A percentile compares a stretch with the other conserved stretches of the same genome.
These are phyloP conservation scores for Drosophila micromelanica DNA, from an alignment of 1,140 invertebrate species.

Conservation along the genomic window DNA sequence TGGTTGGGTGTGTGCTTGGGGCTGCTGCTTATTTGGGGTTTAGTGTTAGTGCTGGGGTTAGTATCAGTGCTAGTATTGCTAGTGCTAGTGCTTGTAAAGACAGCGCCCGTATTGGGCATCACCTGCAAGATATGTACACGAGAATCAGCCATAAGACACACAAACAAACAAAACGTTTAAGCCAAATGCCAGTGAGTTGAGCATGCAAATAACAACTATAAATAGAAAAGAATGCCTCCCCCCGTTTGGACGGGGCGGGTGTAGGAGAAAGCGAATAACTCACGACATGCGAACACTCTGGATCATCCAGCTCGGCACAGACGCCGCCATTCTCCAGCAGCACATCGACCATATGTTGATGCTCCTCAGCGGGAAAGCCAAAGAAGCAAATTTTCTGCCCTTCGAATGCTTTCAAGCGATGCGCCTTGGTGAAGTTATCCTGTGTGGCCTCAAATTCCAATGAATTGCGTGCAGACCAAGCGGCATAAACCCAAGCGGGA, in stretches of 20 bases:
- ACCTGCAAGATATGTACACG: slow-evolving; percentile 78
- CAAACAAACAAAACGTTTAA: slow-evolving; percentile 36
- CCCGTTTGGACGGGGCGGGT: not conserved
- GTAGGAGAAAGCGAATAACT: slow-evolving; percentile 67
- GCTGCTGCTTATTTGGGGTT: slow-evolving; percentile 33
- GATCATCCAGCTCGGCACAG: slow-evolving; percentile 90
- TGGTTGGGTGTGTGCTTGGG: slow-evolving; percentile 19
- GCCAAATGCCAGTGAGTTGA: slow-evolving; percentile 41
- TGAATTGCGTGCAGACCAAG: slow-evolving; percentile 92
- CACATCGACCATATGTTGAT: slow-evolving; percentile 95
- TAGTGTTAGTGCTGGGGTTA: slow-evolving; percentile 55
- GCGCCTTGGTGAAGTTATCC: slow-evolving; percentile 88
- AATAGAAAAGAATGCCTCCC: not conserved
- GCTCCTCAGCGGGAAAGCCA: slow-evolving; percentile 95
- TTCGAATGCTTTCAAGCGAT: slow-evolving; percentile 94
- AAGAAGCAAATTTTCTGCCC: slow-evolving; percentile 94
- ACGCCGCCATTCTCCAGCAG: slow-evolving; percentile 93
- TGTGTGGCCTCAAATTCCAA: slow-evolving; percentile 88
- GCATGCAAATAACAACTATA: slow-evolving; percentile 38
- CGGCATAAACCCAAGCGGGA: slow-evolving; percentile 93
- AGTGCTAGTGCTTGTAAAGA: slow-evolving; percentile 73
- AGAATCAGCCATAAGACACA: slow-evolving; percentile 39
- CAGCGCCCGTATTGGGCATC: slow-evolving; percentile 84
- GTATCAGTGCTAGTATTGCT: slow-evolving; percentile 60
- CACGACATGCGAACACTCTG: slow-evolving; percentile 95